Evolutionary conservation across 2,113 vertebrate species (phyloP).

Genomic region (Onychorhynchus coronatus): DNA sequence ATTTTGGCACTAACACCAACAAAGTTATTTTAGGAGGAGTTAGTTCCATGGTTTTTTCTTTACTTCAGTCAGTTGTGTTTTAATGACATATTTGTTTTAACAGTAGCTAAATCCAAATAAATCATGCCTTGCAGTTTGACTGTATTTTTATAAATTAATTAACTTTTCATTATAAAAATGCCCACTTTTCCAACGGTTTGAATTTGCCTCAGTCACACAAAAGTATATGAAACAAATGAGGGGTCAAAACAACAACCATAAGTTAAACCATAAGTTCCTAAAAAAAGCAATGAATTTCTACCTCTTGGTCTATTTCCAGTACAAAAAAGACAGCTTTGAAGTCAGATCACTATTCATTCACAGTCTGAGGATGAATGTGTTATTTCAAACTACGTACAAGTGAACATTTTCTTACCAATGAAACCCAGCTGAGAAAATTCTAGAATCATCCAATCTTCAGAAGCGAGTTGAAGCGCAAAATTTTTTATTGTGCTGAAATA

Average conservation of each 20-base stretch:
- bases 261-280: neutral
- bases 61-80: neutral
- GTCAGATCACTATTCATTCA: neutral
- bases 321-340: slow-evolving; percentile 4
- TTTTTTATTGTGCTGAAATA: slow-evolving; percentile 99
- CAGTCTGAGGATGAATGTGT: neutral
- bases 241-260: neutral
- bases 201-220: neutral
- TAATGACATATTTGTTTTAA: neutral
- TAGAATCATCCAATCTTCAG: slow-evolving; percentile 99
- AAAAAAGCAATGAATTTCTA: neutral
- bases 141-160: neutral
- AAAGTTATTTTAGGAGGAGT: neutral
- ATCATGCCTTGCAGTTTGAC: neutral
- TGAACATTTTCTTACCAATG: slow-evolving; percentile 83
- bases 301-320: neutral
- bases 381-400: neutral
- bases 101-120: neutral
- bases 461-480: slow-evolving; percentile 95
- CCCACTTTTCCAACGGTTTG: neutral
- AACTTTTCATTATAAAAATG: neutral
- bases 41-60: neutral
- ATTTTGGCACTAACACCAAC: neutral
- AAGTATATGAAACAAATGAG: neutral
- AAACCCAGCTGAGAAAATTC: slow-evolving; percentile 98